Conservation (phyloP, 1,140 invertebrate genomes). For the Riptortus pedestris region DNA sequence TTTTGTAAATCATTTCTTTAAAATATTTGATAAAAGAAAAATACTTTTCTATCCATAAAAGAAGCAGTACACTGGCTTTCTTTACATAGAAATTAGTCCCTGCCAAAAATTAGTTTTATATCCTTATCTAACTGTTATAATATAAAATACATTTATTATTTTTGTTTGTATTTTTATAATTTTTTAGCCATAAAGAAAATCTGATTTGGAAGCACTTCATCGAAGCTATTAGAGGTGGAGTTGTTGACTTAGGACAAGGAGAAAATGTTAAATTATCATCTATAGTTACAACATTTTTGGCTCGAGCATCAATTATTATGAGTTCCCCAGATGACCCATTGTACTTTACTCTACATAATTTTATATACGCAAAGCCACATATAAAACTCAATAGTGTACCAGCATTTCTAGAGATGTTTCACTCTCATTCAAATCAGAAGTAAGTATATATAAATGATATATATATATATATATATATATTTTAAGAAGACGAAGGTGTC, state of each 20-base stretch:
- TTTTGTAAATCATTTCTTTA: too few relatives aligned
- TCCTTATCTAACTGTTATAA: too few relatives aligned
- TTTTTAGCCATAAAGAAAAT: slow-evolving; percentile 13
- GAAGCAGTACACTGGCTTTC: too few relatives aligned
- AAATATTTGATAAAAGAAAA: too few relatives aligned
- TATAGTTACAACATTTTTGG: slow-evolving; percentile 58
- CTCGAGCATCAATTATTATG: slow-evolving; percentile 50
- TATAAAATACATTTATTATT: too few relatives aligned
- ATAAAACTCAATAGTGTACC: slow-evolving; percentile 61
- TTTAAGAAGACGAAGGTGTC: too few relatives aligned
- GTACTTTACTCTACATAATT: slow-evolving; percentile 54
- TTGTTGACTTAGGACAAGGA: slow-evolving; percentile 38
- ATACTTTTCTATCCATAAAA: too few relatives aligned
- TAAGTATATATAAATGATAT: not conserved
- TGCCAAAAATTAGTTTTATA: too few relatives aligned
- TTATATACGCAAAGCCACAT: slow-evolving; percentile 55
- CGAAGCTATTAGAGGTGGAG: slow-evolving; percentile 42
- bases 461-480: too few relatives aligned
- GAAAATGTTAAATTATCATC: slow-evolving; percentile 47
- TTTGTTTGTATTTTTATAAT: too few relatives aligned
- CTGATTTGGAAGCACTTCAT: slow-evolving; percentile 41
- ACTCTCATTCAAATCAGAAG: slow-evolving; percentile 47
- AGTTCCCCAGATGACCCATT: slow-evolving; percentile 55
- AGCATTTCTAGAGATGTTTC: slow-evolving; percentile 61
- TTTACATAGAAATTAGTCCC: too few relatives aligned